Evolutionary conservation across 2,888 invertebrate species (phyloP), one percentile per base, ranked within the genome.

Genomic region (Phengaris arion): DNA sequence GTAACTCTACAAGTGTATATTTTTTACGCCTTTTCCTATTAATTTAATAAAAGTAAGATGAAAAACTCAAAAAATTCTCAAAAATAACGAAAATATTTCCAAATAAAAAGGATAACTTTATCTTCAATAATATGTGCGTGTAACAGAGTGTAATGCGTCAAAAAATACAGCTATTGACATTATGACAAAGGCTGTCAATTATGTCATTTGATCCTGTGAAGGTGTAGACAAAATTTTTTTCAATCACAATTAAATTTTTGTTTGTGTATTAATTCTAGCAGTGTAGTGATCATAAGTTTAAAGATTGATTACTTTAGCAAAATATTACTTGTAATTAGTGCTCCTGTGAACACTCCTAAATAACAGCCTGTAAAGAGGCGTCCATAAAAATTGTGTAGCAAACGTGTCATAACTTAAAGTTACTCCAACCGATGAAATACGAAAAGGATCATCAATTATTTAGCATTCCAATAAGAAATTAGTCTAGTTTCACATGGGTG

Each of bases 401-500:
- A 92, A 92, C 93, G 93, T 93, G 93, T 93, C 93, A 92, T 83
- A 84, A 86, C 85, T 85, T 87, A 87, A 88, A 88, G 88, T 89
- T 91, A 89, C 90, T 89, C 86, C 86, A 86, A 85, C 87, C 84
- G 86, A 87, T 89, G 88, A 86, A 85, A 88, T 87, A 85, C 83
- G 85, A 81, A 83, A 87, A 89, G 90, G 89, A 90, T 92, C 89
- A 86, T 88, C 89, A 87, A 91, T 89, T 87, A 88, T 89, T 87
- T 87, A 84, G 84, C 82, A 86, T 88, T 91, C 82, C 83, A 85
- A 87, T 87, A 85, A 85, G 84, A 86, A 89, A 89, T 86, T 89
- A 90, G 92, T 92, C 85, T 85, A 88, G 86, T 86, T 89, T 89
- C 92, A 89, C 90, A 93, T 93, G 93, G 93, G 93, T 93, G 89